Base-by-base conservation (phyloP, 2,113 vertebrate genomes). In the Oophaga pumilio region DNA sequence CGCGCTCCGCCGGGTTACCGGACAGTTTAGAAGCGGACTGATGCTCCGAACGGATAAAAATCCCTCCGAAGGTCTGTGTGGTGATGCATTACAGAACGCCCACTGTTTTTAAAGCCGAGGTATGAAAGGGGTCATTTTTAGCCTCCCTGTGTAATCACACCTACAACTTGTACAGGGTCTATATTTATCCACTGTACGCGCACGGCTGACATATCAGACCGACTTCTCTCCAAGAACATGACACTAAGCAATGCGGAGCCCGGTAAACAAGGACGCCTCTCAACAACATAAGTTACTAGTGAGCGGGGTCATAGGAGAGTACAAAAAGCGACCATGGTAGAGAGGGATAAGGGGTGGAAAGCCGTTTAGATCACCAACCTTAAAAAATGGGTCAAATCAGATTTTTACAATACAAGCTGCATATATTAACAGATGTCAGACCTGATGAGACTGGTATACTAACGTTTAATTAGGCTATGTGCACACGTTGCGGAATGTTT, bases 111-210 rank as follows among this genome's bases (percentile, higher is more conserved):
- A 94, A 43, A 94, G 93, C 95, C 94, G 96, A 95, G 94, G 94
- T 95, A 95, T 95, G 89, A 78, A 83, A 93, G 95, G 91, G 91
- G 94, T 92, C 96, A 97, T 98, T 97, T 98, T 98, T 97, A 98
- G 96, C 96, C 92, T 91, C 94, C 93, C 94, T 92, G 93, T 94
- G 92, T 92, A 93, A 95, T 94, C 94, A 95, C 94, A 95, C 94
- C 94, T 94, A 95, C 94, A 93, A 94, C 95, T 96, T 92, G 89
- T 93, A 83, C 92, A 93, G 94, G 4, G 91, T 94, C 97, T 99
- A 99, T 97, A 97, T 99, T 99, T 99, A 97, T 94, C 97, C 94
- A 76, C 87, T 92, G 95, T 94, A 95, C 96, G 97, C 94, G 95
- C 93, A 95, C 96, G 94, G 94, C 95, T 96, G 95, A 95, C 96